A percentile compares a stretch with the other conserved stretches of the same genome.
phyloP scores from a whole-genome alignment of 2,113 vertebrate species.

The Mobula hypostoma region DNA sequence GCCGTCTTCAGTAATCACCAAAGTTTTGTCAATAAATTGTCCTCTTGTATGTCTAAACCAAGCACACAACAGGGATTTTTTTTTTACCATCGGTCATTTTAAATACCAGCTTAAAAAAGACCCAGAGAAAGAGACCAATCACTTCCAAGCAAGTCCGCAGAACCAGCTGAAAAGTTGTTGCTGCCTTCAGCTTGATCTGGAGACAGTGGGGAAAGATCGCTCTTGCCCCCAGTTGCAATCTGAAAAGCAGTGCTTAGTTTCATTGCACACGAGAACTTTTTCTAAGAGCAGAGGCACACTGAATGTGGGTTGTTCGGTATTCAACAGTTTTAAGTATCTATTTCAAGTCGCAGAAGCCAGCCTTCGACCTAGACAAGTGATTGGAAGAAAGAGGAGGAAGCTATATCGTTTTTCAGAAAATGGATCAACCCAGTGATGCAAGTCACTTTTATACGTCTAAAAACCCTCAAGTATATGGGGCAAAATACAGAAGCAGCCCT shows the following conservation, averaged over 20 bases:
- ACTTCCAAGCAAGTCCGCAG: background rate
- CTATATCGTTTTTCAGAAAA: background rate
- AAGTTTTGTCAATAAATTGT: slow-evolving; percentile 39
- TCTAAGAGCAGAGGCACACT: background rate
- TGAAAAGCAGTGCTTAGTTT: background rate
- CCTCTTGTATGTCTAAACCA: slow-evolving; percentile 18
- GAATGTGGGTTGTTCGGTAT: background rate
- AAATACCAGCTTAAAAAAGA: background rate
- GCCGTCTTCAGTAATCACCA: slow-evolving; percentile 38
- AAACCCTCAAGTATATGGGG: background rate
- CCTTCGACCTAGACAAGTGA: background rate
- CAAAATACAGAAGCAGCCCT: background rate
- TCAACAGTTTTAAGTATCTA: background rate
- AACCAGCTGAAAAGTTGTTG: background rate
- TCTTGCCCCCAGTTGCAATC: background rate
- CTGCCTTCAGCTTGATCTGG: background rate
- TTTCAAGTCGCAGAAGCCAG: background rate
- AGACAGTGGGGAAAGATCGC: background rate
- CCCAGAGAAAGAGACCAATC: background rate
- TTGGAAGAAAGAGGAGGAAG: background rate
- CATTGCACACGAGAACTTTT: background rate
- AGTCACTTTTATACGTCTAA: background rate
- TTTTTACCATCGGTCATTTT: slow-evolving; percentile 26
- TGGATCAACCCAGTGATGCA: background rate
- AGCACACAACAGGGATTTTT: slow-evolving; percentile 10